Base-by-base conservation (phyloP, 2,797 vertebrate genomes). In the Melanotaenia nigrans region DNA sequence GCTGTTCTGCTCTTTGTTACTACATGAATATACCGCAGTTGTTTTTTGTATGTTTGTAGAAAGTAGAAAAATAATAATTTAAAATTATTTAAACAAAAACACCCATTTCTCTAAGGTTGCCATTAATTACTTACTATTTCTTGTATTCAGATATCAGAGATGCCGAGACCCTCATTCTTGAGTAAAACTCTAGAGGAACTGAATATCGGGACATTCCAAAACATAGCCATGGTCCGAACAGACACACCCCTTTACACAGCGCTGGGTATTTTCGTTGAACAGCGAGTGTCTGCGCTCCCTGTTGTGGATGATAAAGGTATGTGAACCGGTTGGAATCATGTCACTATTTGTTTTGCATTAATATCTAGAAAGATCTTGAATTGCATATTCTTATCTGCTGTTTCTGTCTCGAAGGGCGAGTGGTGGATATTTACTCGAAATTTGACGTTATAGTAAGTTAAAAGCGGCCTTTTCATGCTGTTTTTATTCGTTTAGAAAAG, bases 361-460 rank as follows among this genome's bases (percentile, higher is more conserved):
- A 38, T 66, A 55, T 32, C 25, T 6, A 22, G 24, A 73, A n/a
- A 72, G 30, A 40, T 51, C 12, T 16, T 76, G 13, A 53, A 4
- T 40, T 68, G 40, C 54, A 4, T 61, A 0, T 30, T 73, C 57
- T 84, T 11, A 77, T 75, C 13, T 36, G 30, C 5, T 0, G 9
- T 49, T 35, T 79, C 51, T 92, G 60, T 78, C 25, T 73, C 75
- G 55, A 85, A 99, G 98, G 97, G 49, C 96, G 95, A 51, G 97
- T 98, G 79, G 96, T 98, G 81, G 98, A 99, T 85, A 99, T 99
- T 84, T 99, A 99, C 92, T 99, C 98, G 66, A 99, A 99, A 85
- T 99, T 99, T 82, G 97, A 99, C 16, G 97, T 99, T 58, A 99
- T 99, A 79, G 97, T 99, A 94, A 98, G 98, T 99, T 45, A 25